Base-by-base conservation (phyloP, 2,113 vertebrate species). In the Orientallactaga bullata region DNA sequence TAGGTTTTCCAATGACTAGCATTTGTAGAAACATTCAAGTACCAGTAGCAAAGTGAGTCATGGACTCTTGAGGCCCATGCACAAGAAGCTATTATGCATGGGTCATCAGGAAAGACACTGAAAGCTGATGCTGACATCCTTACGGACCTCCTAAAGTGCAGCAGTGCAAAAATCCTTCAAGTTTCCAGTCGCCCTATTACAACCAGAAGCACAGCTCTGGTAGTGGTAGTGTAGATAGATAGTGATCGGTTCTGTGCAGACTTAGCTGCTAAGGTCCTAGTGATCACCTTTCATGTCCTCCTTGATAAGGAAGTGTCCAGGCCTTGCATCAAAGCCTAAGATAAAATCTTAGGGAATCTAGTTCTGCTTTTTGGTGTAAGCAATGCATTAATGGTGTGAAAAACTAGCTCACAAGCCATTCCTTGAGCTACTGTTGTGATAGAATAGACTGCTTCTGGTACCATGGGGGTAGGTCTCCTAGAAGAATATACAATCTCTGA, bases 331-430 rank as follows among this genome's bases (percentile, higher is more conserved):
- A 93, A 93, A 71, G 0, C 77, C 90, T 96, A 95, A 93, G 85
- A 93, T 87, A 26, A 68, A 93, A 86, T 94, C 85, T 23, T 20
- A 68, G 74, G 72, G 47, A 92, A 94, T 86, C 87, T 92, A 93
- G 89, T 96, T 97, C 82, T 71, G 86, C 61, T 96, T 88, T 95
- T 94, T 97, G 93, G 94, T 95, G 88, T 82, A 93, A 96, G 72
- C 90, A 96, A 92, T 72, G 95, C 86, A 94, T 96, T 95, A 97
- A 92, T 86, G 82, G 76, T 85, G 60, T 96, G 95, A 97, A 97
- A 97, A 98, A 72, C 37, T 96, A 96, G 28, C 0, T 0, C 93
- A 92, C 73, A 97, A 94, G 73, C 76, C 85, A 58, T 94, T 96
- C 91, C 95, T 97, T 95, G 95, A 96, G 89, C 39, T 96, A 93